phyloP scores from a whole-genome alignment of 2,888 invertebrate genomes.

The Orthonychiurus folsomi region DNA sequence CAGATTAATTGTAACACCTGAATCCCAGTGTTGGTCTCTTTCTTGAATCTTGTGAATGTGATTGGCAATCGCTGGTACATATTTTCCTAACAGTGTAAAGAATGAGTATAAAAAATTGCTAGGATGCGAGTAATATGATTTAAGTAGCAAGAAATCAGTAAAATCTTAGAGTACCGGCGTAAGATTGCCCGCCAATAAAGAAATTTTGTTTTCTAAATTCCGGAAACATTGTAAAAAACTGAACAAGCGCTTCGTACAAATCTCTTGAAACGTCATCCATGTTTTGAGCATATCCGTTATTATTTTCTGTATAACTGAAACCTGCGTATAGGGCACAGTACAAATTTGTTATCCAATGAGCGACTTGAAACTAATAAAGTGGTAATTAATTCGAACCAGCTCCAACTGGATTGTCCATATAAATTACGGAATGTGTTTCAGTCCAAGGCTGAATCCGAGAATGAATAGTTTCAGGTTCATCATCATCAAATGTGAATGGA shows the following conservation, averaged over 20 bases:
- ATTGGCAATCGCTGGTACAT: slow-evolving; percentile 56
- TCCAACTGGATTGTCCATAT: slow-evolving; percentile 87
- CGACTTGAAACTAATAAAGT: too few relatives aligned
- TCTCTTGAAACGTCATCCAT: slow-evolving; percentile 72
- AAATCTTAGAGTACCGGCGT: slow-evolving; percentile 56
- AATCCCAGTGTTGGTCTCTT: slow-evolving; percentile 43
- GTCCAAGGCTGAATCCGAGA: slow-evolving; percentile 57
- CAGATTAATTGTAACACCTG: slow-evolving; percentile 56
- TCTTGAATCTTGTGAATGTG: slow-evolving; percentile 59
- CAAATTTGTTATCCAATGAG: too few relatives aligned
- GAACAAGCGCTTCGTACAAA: slow-evolving; percentile 63
- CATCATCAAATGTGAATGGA: slow-evolving; percentile 50
- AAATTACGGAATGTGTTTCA: slow-evolving; percentile 66
- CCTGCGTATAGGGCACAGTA: too few relatives aligned
- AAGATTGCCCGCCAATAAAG: slow-evolving; percentile 82
- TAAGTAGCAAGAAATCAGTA: background rate
- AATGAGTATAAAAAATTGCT: too few relatives aligned
- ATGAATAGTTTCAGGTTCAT: slow-evolving; percentile 45
- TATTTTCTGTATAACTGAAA: slow-evolving; percentile 73
- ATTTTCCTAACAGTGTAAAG: slow-evolving; percentile 44
- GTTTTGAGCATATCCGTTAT: slow-evolving; percentile 67
- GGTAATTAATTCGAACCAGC: slow-evolving; percentile 47
- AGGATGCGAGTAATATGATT: background rate
- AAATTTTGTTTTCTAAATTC: slow-evolving; percentile 65
- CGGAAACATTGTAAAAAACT: slow-evolving; percentile 76